Base-by-base conservation (phyloP, 2,113 vertebrate species). In the Alligator mississippiensis region DNA sequence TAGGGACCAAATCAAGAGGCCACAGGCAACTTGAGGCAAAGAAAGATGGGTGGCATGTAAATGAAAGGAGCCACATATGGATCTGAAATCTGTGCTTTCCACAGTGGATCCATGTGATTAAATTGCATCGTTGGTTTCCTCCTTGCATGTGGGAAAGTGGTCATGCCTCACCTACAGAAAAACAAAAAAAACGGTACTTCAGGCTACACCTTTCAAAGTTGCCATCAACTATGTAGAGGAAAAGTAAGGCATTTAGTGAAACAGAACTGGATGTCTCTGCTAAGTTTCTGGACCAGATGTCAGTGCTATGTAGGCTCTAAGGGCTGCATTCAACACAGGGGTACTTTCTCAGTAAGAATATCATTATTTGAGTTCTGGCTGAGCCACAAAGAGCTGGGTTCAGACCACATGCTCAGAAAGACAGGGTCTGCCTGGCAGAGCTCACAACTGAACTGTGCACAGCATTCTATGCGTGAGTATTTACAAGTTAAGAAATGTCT, bases 391-490 rank as follows among this genome's bases (percentile, higher is more conserved):
- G 64, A 16, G 27, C 15, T 3, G 0, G 77, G 77, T 60, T 64
- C 60, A 15, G 30, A 74, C 3, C 25, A 30, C 14, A 1, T 28
- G 34, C n/a, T 58, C 82, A 58, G 57, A 5, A 30, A n/a, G n/a
- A 68, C n/a, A 68, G 4, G 30, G 14, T 30, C 16, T 16, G 64
- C 27, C 16, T n/a, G n/a, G 64, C n/a, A 68, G 28, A 76, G 21
- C 82, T 87, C 85, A 3, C 54, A 84, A 10, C 28, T 1, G 2
- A 70, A n/a, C 1, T 2, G 61, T 9, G 2, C 25, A 13, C 11
- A 89, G 64, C 61, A 57, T 6, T 9, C 9, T 0, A 0, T 30
- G 85, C 14, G 59, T 47, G 34, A 47, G 64, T 63, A 0, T 47
- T 93, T 11, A 62, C 18, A 64, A 78, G 62, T 58, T 1, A 77